phyloP scores from a whole-genome alignment of 1,140 invertebrate genomes.

The Ceratina australensis region DNA sequence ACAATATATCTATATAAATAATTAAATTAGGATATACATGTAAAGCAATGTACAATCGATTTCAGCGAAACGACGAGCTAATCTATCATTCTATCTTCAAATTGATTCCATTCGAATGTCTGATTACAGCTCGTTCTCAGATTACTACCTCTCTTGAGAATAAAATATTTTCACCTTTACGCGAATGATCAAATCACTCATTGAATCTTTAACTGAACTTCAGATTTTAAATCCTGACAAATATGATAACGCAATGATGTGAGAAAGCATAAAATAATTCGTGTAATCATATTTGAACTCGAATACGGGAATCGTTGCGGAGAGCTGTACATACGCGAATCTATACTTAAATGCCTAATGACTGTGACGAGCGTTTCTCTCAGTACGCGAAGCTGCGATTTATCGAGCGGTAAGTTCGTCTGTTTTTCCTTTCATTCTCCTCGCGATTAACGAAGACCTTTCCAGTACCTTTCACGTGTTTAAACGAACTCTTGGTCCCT shows the following conservation, averaged over 20 bases:
- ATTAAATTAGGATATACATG: conserved; percentile 2
- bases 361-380: conserved; percentile 48
- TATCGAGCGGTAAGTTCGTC: conserved; percentile 36
- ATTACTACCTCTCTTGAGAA: no score
- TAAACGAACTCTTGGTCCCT: conserved; percentile 70
- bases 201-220: no score
- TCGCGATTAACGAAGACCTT: neutral
- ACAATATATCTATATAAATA: conserved; percentile 20
- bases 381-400: conserved; percentile 44
- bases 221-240: no score
- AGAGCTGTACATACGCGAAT: neutral
- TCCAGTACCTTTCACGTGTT: conserved; percentile 21
- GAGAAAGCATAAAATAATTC: no score
- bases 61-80: neutral
- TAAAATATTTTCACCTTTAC: no score
- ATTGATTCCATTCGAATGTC: neutral
- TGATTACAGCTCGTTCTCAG: no score
- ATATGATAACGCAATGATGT: no score
- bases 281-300: no score
- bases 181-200: no score
- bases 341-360: conserved; percentile 26
- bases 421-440: neutral
- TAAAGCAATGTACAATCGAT: conserved; percentile 5
- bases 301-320: no score
- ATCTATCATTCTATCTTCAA: no score